Evolutionary conservation across 2,888 invertebrate species (phyloP).

Genomic region (Noctua fimbriata): DNA sequence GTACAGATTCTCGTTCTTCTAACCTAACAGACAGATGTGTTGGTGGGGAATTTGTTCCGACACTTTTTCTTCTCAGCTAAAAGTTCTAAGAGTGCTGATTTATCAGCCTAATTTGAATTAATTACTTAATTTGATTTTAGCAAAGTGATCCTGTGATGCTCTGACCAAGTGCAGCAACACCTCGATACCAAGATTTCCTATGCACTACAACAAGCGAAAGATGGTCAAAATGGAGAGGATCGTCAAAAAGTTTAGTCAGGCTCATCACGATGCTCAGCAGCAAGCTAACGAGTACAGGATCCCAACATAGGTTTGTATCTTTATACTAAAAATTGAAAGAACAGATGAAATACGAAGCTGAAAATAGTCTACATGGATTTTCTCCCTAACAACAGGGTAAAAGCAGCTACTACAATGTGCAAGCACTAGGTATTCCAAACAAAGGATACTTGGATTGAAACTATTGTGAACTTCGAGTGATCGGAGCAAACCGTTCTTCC

Average conservation of each 20-base stretch:
- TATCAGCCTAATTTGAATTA: too few species aligned
- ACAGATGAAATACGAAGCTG: not conserved
- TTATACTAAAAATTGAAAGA: not conserved
- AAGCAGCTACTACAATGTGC: not conserved
- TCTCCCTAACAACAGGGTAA: not conserved
- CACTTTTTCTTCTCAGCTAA: too few species aligned
- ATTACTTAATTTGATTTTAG: too few species aligned
- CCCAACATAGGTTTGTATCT: not conserved
- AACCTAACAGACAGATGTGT: too few species aligned
- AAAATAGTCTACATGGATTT: not conserved
- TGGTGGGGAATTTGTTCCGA: too few species aligned
- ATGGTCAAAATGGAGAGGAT: not conserved
- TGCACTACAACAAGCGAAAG: not conserved
- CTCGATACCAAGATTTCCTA: not conserved
- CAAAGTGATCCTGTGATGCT: not conserved
- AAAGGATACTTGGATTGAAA: constrained; percentile 7
- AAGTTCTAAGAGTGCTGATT: too few species aligned
- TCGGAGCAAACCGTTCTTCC: not conserved
- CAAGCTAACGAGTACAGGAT: not conserved
- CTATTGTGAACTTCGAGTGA: not conserved
- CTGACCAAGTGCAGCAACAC: not conserved
- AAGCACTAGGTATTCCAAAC: constrained; percentile 7
- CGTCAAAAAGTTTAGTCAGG: not conserved
- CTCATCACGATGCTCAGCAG: not conserved
- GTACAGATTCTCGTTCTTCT: too few species aligned